These are phyloP conservation scores for Larimichthys crocea DNA, from an alignment of 2,113 vertebrate genomes.

Conservation along the genomic window DNA sequence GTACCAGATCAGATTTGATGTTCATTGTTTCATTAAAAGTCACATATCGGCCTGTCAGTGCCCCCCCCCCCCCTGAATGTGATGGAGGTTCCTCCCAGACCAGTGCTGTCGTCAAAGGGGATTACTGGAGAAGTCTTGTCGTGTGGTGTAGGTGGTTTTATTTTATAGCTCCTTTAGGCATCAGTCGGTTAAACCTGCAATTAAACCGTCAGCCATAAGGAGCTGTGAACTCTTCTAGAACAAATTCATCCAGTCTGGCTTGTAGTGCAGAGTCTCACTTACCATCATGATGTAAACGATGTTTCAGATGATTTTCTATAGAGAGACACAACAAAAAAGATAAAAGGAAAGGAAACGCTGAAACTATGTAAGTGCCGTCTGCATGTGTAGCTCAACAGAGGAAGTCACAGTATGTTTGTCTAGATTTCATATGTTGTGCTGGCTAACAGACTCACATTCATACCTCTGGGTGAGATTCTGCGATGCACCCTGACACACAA, in stretches of 20 bases:
- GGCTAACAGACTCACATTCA: neutral
- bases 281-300: neutral
- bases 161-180: conserved; percentile 13
- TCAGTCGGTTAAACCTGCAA: conserved; percentile 44
- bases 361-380: too few relatives aligned
- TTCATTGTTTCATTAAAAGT: conserved; percentile 10
- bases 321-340: neutral
- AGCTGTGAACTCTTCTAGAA: conserved; percentile 13
- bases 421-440: neutral
- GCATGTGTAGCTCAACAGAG: neutral
- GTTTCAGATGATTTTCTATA: neutral
- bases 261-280: neutral
- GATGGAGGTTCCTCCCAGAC: neutral
- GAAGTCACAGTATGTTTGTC: neutral
- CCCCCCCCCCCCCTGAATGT: neutral
- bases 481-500: neutral
- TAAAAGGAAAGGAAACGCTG: neutral
- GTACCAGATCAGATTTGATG: neutral
- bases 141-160: conserved; percentile 30
- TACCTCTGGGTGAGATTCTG: neutral
- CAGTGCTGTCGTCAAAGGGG: neutral
- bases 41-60: neutral
- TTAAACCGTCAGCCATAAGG: conserved; percentile 27
- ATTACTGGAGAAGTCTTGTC: conserved; percentile 5
- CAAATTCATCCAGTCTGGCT: conserved; percentile 30